Evolutionary conservation across 2,113 vertebrate species (phyloP), one percentile per base, ranked within the genome.

Genomic region (Lonchura striata): DNA sequence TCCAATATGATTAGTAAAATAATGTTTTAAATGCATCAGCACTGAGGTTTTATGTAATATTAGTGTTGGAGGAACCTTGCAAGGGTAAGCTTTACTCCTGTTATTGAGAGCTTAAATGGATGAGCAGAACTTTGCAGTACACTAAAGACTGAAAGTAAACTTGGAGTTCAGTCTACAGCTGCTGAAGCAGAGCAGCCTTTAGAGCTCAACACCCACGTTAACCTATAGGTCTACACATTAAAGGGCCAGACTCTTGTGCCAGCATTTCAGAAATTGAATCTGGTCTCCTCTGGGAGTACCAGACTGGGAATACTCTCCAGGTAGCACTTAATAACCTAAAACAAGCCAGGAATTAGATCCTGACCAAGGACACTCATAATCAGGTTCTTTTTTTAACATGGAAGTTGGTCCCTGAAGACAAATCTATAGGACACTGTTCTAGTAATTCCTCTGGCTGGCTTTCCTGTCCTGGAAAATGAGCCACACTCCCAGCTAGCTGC

Each of bases 361-460:
- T 82, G 66, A 90, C 53, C 85, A 80, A 96, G 95, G 85, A 28
- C 94, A 15, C 19, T 71, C 4, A 4, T 76, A 49, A 88, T 88
- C 85, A 61, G 18, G 50, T 91, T 91, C 82, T 92, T 91, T 93
- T 96, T 95, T 80, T 90, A 80, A 71, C 2, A 0, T 72, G 92
- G 74, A 72, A 91, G 49, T 85, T 90, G 65, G 66, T 94, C 84
- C 53, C 85, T 41, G 20, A 44, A 79, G 92, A 61, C 25, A 69
- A n/a, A 76, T 60, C 19, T n/a, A 4, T 31, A 56, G 94, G 31
- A 74, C 64, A 3, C 28, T 85, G 57, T 87, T 82, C 74, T 53
- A 79, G 31, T 76, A 90, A n/a, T 49, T 93, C 37, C 70, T 39
- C 14, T 88, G 0, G 1, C 50, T 76, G 28, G 7, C 30, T 82